Evolutionary conservation across 2,888 invertebrate genomes (phyloP), one percentile per base, ranked within the genome.

Genomic region (Drosophila eohydei): DNA sequence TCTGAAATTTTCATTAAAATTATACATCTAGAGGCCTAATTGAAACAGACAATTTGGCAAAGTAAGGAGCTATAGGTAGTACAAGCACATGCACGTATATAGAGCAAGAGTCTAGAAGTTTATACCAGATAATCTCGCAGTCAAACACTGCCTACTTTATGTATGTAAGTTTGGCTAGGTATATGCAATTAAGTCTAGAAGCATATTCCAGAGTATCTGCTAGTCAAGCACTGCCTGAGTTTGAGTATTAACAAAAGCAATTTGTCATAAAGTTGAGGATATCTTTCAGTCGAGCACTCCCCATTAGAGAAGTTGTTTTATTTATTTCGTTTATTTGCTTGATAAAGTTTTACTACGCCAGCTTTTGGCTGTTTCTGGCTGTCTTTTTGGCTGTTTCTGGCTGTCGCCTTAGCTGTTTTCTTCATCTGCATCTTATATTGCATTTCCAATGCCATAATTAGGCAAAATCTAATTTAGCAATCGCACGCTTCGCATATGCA

Each of bases 371-470:
- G 52, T 63, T 41, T 66, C 14, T 51, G 32, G 30, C 69, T 44
- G 54, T 61, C 46, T 50, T 55, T 57, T 48, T 38, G 41, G 61
- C 58, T 69, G 55, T n/a, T 74, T 60, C 40, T 64, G 56, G 43
- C 43, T 56, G 41, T 30, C 44, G 26, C 46, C 54, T 51, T 44
- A 26, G 56, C 30, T 51, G 38, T 52, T 54, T 56, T 52, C 51
- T 52, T 52, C 51, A 51, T 51, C 51, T 51, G 34, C 51, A 26
- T 52, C 26, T 52, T 36, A 26, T 52, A 52, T 83, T 78, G 67
- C 78, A 80, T 74, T 74, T 82, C 85, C 81, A 80, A 78, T 88
- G 83, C 81, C 88, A 85, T 83, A 88, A 86, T 88, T 83, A 85
- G 72, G 55, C 74, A 60, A 86, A 83, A 88, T 88, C 86, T 81